Conservation (phyloP, 1,140 invertebrate species). For the Nasonia longicornis region DNA sequence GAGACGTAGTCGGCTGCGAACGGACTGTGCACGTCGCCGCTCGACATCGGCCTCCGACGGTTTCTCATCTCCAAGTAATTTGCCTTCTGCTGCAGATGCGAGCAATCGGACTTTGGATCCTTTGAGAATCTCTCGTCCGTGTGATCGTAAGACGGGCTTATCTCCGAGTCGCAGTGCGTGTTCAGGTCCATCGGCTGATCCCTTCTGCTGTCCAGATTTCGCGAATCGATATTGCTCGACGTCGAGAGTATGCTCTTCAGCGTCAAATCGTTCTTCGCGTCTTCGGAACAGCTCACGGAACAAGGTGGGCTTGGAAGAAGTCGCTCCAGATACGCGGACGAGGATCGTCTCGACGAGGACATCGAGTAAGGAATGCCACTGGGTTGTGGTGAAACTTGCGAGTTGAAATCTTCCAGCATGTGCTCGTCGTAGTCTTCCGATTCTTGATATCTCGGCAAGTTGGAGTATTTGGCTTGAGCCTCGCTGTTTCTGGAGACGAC, state of each 20-base stretch:
- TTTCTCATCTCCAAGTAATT: conserved; percentile 17
- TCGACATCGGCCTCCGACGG: conserved; percentile 51
- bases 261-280: conserved; percentile 61
- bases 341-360: conserved; percentile 53
- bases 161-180: conserved; percentile 7
- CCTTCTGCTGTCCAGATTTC: conserved; percentile 51
- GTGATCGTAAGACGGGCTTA: conserved; percentile 8
- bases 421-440: conserved; percentile 54
- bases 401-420: conserved; percentile 53
- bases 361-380: conserved; percentile 71
- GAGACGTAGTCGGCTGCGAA: conserved; percentile 47
- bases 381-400: conserved; percentile 76
- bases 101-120: neutral
- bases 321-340: conserved; percentile 59
- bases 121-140: conserved; percentile 13
- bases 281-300: conserved; percentile 66
- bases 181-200: conserved; percentile 43
- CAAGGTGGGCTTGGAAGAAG: conserved; percentile 65
- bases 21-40: conserved; percentile 52
- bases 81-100: neutral
- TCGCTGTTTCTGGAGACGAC: conserved; percentile 56
- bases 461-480: conserved; percentile 56
- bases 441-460: conserved; percentile 51
- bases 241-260: conserved; percentile 59
- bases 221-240: conserved; percentile 49